Conservation (phyloP, 1,140 invertebrate genomes). For the Drosophila ambigua region DNA sequence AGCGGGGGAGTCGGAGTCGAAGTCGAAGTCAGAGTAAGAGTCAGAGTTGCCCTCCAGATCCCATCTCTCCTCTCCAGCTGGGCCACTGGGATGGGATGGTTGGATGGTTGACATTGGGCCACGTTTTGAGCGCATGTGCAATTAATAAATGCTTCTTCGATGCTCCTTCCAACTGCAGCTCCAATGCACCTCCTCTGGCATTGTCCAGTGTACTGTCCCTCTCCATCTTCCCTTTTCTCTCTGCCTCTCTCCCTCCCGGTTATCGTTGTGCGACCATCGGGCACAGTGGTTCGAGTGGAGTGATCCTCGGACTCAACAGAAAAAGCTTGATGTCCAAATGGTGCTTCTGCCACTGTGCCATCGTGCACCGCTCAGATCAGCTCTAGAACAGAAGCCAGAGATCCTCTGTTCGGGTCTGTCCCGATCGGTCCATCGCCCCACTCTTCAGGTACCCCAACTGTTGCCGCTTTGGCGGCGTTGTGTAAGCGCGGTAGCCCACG, state of each 20-base stretch:
- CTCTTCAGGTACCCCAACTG: slow-evolving; percentile 25
- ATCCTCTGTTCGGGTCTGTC: slow-evolving; percentile 17
- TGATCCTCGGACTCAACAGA: not conserved
- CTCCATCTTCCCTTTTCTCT: slow-evolving; percentile 28
- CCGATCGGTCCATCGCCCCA: not conserved
- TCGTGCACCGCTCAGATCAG: not conserved
- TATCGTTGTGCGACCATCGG: slow-evolving; percentile 65
- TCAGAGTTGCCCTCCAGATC: not conserved
- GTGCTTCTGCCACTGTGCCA: slow-evolving; percentile 29
- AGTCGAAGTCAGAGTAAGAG: slow-evolving; percentile 27
- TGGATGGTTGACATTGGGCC: slow-evolving; percentile 47
- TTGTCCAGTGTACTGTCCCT: slow-evolving; percentile 39
- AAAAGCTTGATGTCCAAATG: not conserved
- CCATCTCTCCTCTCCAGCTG: slow-evolving; percentile 5
- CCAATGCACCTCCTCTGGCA: slow-evolving; percentile 24
- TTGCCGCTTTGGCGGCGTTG: slow-evolving; percentile 66
- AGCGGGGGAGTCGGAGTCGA: slow-evolving; percentile 69
- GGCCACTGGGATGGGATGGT: slow-evolving; percentile 33
- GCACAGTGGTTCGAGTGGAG: slow-evolving; percentile 26
- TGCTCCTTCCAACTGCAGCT: slow-evolving; percentile 27
- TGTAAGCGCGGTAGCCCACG: slow-evolving; percentile 77
- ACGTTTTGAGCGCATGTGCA: slow-evolving; percentile 77
- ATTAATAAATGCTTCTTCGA: slow-evolving; percentile 76
- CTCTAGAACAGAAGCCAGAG: slow-evolving; percentile 36
- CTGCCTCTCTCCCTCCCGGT: slow-evolving; percentile 23